Evolutionary conservation across 2,888 invertebrate species (phyloP).

Genomic region (Adelognathus sp.): DNA sequence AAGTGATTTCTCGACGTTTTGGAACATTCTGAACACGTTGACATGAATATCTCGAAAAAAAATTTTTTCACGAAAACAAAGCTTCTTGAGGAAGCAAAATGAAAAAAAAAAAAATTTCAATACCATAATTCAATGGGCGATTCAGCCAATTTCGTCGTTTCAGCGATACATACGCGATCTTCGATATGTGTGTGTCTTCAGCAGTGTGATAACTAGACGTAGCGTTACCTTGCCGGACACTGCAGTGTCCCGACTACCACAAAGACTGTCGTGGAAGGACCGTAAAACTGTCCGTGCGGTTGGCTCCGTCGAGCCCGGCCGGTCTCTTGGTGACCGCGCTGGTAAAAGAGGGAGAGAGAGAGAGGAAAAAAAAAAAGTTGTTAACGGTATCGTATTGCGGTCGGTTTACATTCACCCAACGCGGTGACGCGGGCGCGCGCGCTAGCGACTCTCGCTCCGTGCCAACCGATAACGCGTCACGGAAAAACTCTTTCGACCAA

Average conservation of each 20-base stretch:
- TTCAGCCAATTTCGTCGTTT: neutral
- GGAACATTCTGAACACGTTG: too few relatives aligned
- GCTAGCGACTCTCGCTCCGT: constrained; percentile 34
- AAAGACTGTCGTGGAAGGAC: constrained; percentile 14
- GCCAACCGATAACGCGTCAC: constrained; percentile 38
- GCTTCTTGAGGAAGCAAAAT: too few relatives aligned
- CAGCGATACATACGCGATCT: neutral
- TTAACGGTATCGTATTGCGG: constrained; percentile 75
- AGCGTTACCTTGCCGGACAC: constrained; percentile 2
- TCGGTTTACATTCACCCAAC: constrained; percentile 71
- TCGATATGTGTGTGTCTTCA: neutral
- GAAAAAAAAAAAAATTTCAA: too few relatives aligned
- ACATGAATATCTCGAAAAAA: too few relatives aligned
- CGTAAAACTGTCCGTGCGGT: constrained; percentile 36
- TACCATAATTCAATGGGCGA: too few relatives aligned
- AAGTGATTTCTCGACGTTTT: too few relatives aligned
- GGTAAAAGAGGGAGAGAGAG: constrained; percentile 36
- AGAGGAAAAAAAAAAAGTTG: constrained; percentile 65
- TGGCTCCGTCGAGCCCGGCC: constrained; percentile 46
- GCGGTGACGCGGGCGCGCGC: constrained; percentile 62
- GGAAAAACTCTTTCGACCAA: constrained; percentile 15
- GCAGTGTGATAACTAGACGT: neutral
- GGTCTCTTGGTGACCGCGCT: constrained; percentile 59
- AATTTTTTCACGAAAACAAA: too few relatives aligned
- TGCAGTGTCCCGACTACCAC: constrained; percentile 22